Conservation (phyloP, 2,113 vertebrate genomes). For the Atlantisia rogersi region DNA sequence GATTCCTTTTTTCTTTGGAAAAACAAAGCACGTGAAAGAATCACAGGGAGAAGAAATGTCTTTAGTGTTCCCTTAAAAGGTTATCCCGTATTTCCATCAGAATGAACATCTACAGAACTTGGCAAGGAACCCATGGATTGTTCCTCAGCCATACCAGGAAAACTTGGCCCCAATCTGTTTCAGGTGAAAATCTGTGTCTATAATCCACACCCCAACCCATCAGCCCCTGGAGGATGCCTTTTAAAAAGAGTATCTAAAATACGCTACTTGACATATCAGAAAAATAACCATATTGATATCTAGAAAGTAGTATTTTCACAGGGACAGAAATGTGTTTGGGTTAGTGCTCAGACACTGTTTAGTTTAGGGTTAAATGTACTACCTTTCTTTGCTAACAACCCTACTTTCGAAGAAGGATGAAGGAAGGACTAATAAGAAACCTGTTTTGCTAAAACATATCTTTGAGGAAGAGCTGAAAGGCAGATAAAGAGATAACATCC, state of each 20-base stretch:
- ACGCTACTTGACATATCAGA: background rate
- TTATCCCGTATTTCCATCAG: background rate
- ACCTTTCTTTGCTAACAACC: too few species aligned
- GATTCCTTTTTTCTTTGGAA: background rate
- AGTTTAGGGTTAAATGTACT: too few species aligned
- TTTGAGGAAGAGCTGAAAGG: too few species aligned
- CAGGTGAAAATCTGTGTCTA: background rate
- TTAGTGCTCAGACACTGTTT: too few species aligned
- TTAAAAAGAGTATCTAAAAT: background rate
- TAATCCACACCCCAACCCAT: background rate
- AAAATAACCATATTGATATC: background rate
- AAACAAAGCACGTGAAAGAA: background rate
- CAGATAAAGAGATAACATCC: too few species aligned
- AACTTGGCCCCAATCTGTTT: background rate
- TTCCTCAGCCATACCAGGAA: background rate
- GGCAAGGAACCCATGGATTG: rapidly evolving
- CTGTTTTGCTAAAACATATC: too few species aligned
- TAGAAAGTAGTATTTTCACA: too few species aligned
- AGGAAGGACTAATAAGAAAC: too few species aligned
- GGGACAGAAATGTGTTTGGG: too few species aligned
- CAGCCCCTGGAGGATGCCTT: background rate
- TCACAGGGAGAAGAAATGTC: background rate
- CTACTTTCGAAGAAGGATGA: too few species aligned
- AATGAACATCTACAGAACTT: background rate
- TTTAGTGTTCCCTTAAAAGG: background rate